Base-by-base conservation (phyloP, 2,797 vertebrate genomes). In the Danio kyathit region DNA sequence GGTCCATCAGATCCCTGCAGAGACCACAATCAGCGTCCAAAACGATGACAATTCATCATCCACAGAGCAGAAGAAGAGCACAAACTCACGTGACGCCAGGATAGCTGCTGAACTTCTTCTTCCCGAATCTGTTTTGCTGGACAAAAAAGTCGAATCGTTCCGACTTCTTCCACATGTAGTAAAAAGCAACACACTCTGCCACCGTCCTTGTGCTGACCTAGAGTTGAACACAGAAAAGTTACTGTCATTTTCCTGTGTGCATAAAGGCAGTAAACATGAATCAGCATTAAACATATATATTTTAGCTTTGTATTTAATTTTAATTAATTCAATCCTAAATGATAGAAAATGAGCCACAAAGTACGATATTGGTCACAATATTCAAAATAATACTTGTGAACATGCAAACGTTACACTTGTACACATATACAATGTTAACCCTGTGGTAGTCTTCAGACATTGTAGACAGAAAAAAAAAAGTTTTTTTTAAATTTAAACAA, bases 121-220 rank as follows among this genome's bases (percentile, higher is more conserved):
- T 96, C 40, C 96, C 95, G 66, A 96, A 95, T 0, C 96, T 90
- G 0, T 95, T 96, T 88, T 96, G 96, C 84, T 96, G 95, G 48
- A 95, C 96, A 76, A 96, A 96, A 90, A 96, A 96, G 88, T 96
- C 96, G 0, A 96, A 96, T 14, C 95, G 94, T 80, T 96, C 96
- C 0, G 96, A 96, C 76, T 96, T 96, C 80, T 96, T 96, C 96
- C 96, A 96, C 96, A 96, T 96, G 87, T 96, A 96, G 83, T 96
- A 96, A 85, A 96, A 96, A 0, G 96, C 95, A 63, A 96, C 95
- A 83, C 96, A 96, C 69, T 96, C 95, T n/a, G 95, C 95, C 74
- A 96, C 96, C 0, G 96, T 96, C 54, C 96, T 91, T 4, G 96
- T 96, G 87, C 94, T 91, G 14, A 96, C 96, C 96, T 96, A 12